Base-by-base conservation (phyloP, 2,888 invertebrate genomes). In the Agrochola circellaris region DNA sequence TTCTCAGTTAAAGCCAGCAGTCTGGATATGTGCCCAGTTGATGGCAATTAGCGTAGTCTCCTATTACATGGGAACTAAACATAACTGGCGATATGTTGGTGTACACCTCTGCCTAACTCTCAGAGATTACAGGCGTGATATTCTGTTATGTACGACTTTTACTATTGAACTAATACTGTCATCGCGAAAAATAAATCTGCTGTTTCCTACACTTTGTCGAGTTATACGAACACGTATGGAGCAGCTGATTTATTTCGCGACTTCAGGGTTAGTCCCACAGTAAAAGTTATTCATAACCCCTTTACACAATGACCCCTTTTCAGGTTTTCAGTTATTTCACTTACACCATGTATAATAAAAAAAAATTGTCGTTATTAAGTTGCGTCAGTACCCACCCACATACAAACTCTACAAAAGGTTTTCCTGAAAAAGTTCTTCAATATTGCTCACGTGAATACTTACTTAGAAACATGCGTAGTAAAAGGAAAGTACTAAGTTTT, bases 401-500 rank as follows among this genome's bases (percentile, higher is more conserved):
- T 17, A 54, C n/a, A 0, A 48, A n/a, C 20, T 23, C n/a, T n/a
- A 23, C 7, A 42, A 38, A 58, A 60, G 17, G 0, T 65, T 70
- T 61, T 34, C 60, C 1, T 20, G 4, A 23, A 70, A 45, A 54
- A 30, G 61, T 4, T 26, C 76, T 38, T 38, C 23, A 66, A 62
- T 51, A 77, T 71, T 61, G 23, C 61, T 42, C 30, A 66, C 66
- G 42, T 56, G 48, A 54, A 30, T 34, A 42, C n/a, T 23, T 26
- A 51, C n/a, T 61, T 51, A 34, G 42, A 61, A 70, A 66, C 70
- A 62, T 81, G 70, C 56, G 60, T 70, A 51, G 26, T 77, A 81
- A 61, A 76, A 70, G 48, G 54, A 62, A 73, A 84, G 75, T 67
- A 68, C 71, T 75, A 64, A 72, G 75, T 68, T 75, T 48, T 62